Conservation (phyloP, 2,888 invertebrate species). For the Caenorhabditis sulstoni region DNA sequence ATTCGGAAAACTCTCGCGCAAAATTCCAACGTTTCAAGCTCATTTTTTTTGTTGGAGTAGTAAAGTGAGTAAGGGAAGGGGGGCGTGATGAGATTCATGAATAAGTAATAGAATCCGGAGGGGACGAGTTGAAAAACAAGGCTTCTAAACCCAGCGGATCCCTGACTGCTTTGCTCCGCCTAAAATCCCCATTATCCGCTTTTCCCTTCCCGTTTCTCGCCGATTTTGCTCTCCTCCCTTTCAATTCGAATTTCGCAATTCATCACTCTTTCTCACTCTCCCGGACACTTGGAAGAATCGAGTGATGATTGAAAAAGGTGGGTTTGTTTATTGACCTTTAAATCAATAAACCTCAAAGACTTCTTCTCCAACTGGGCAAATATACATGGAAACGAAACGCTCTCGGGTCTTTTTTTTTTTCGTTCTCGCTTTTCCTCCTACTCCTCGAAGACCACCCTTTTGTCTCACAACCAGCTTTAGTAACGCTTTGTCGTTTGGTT, state of each 20-base stretch:
- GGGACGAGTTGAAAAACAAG: too few species aligned
- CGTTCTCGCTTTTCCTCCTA: neutral
- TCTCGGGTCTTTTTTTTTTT: slow-evolving; percentile 10
- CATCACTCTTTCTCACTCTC: slow-evolving; percentile 1
- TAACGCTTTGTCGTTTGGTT: slow-evolving; percentile 36
- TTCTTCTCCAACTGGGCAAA: slow-evolving; percentile 33
- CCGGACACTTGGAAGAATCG: neutral
- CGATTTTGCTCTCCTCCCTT: slow-evolving; percentile 2
- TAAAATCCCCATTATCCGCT: too few species aligned
- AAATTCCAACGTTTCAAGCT: too few species aligned
- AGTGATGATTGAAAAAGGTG: slow-evolving; percentile 37
- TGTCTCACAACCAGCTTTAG: slow-evolving; percentile 34
- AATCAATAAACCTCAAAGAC: slow-evolving; percentile 42
- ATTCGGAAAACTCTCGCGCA: too few species aligned
- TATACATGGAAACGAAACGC: neutral
- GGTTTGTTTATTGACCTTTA: slow-evolving; percentile 47
- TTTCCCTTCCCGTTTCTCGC: neutral
- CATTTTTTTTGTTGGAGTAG: too few species aligned
- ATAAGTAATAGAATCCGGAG: too few species aligned
- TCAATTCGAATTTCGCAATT: slow-evolving; percentile 3
- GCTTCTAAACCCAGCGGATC: too few species aligned
- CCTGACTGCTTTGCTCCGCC: too few species aligned
- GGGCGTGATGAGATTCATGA: too few species aligned
- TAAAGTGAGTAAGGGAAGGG: too few species aligned
- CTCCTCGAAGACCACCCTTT: too few species aligned